Percentiles rank a stretch among this genome's conserved stretches.
Conservation (phyloP, 2,888 invertebrate species). For the Drosophila melanosoma region DNA sequence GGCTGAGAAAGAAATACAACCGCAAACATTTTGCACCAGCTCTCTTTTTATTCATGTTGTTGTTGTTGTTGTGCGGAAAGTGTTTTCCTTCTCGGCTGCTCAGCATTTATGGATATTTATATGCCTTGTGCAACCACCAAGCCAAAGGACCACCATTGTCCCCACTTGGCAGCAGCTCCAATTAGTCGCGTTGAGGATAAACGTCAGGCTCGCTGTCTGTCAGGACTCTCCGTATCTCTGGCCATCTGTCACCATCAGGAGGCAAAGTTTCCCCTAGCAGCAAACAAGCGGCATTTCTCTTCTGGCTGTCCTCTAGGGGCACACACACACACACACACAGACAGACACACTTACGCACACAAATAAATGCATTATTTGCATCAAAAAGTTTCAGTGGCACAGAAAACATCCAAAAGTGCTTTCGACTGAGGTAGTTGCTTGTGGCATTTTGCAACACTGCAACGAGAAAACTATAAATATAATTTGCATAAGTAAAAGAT, state of each 20-base stretch:
- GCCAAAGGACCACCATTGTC: slow-evolving; percentile 2
- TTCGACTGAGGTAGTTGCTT: background rate
- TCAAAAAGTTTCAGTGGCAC: slow-evolving; percentile 10
- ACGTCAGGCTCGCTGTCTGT: slow-evolving; percentile 29
- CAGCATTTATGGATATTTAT: slow-evolving; percentile 75
- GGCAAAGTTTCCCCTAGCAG: slow-evolving; percentile 32
- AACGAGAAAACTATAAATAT: background rate
- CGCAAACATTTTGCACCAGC: slow-evolving; percentile 66
- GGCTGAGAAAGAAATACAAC: slow-evolving; percentile 57
- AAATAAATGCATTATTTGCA: slow-evolving; percentile 25
- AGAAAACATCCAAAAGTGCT: slow-evolving; percentile 21
- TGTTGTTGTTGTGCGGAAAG: slow-evolving; percentile 29
- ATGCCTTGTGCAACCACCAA: slow-evolving; percentile 38
- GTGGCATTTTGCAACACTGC: slow-evolving; percentile 15
- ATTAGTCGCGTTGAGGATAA: slow-evolving; percentile 52
- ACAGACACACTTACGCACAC: background rate
- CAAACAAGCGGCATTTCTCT: slow-evolving; percentile 6
- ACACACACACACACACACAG: slow-evolving; percentile 5
- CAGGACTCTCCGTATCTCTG: slow-evolving; percentile 22
- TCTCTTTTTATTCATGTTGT: slow-evolving; percentile 30
- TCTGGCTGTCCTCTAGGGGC: background rate
- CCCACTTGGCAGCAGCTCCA: slow-evolving; percentile 32
- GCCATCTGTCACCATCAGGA: slow-evolving; percentile 53
- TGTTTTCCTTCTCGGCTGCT: slow-evolving; percentile 46
- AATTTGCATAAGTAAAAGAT: background rate